Evolutionary conservation across 2,113 vertebrate species (phyloP).

Genomic region (Istiophorus platypterus): DNA sequence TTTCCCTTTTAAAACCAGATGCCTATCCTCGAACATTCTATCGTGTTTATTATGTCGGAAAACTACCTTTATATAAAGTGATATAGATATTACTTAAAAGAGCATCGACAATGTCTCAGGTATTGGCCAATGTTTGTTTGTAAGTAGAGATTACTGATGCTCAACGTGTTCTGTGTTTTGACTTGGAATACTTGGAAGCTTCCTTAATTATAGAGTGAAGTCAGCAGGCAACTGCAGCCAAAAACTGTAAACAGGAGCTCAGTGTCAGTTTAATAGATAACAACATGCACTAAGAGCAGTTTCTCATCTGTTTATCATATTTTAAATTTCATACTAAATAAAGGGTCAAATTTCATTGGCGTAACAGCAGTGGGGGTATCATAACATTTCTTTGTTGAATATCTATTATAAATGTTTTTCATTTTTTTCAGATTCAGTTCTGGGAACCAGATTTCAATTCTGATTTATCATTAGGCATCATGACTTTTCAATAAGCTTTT

Average conservation of each 20-base stretch:
- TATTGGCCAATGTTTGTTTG: neutral
- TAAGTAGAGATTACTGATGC: neutral
- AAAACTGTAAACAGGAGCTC: conserved; percentile 36
- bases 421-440: conserved; percentile 10
- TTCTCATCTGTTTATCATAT: conserved; percentile 12
- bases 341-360: neutral
- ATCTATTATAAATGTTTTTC: neutral
- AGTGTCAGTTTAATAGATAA: conserved; percentile 26
- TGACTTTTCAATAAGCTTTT: neutral
- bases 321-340: neutral
- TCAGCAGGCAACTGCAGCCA: neutral
- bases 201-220: conserved; percentile 25
- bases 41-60: conserved; percentile 28
- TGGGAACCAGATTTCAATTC: neutral
- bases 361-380: neutral
- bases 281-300: neutral
- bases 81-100: neutral
- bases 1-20: conserved; percentile 42
- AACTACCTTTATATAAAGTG: neutral
- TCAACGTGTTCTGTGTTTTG: conserved; percentile 12
- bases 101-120: neutral
- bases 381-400: neutral
- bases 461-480: too few species aligned
- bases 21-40: neutral
- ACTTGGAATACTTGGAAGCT: conserved; percentile 7